Percentiles rank a stretch among this genome's conserved stretches.
Conservation (phyloP, 2,797 vertebrate genomes). For the Parambassis ranga region DNA sequence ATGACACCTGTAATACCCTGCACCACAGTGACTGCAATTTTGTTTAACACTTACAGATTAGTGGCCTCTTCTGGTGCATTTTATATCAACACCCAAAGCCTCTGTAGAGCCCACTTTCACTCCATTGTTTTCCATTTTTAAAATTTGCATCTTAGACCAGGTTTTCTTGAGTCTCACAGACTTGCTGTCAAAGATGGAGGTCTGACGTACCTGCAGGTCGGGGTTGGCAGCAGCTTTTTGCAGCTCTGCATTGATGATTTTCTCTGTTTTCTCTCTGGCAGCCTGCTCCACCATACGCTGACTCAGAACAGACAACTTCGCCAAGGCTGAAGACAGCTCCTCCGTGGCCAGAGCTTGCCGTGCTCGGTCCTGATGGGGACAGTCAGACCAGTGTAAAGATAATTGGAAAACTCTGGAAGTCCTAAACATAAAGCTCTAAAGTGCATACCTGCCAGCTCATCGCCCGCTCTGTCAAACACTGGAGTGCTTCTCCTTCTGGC, state of each 20-base stretch:
- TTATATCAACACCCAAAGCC: background rate
- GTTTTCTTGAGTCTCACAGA: no score
- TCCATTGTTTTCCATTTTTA: no score
- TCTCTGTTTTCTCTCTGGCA: slow-evolving; percentile 96
- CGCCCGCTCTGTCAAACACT: slow-evolving; percentile 96
- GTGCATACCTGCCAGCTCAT: slow-evolving; percentile 96
- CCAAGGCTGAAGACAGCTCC: slow-evolving; percentile 94
- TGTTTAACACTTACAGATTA: background rate
- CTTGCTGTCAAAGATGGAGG: background rate
- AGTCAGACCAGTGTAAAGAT: background rate
- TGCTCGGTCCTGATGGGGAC: slow-evolving; percentile 82
- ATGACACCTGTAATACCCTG: background rate
- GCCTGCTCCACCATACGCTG: slow-evolving; percentile 99
- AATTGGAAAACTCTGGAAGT: background rate
- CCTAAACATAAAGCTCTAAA: no score
- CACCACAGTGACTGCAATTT: no score
- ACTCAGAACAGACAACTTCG: slow-evolving; percentile 96
- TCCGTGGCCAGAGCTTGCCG: slow-evolving; percentile 94
- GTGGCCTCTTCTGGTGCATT: slow-evolving; percentile 36
- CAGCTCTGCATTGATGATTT: slow-evolving; percentile 97
- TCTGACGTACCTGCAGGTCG: slow-evolving; percentile 87
- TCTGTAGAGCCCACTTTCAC: background rate
- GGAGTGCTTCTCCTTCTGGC: slow-evolving; percentile 94
- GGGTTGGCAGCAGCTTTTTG: slow-evolving; percentile 98
- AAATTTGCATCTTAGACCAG: no score